A percentile compares a stretch with the other conserved stretches of the same genome.
Conservation (phyloP, 2,888 invertebrate species). For the Gibbula magus region DNA sequence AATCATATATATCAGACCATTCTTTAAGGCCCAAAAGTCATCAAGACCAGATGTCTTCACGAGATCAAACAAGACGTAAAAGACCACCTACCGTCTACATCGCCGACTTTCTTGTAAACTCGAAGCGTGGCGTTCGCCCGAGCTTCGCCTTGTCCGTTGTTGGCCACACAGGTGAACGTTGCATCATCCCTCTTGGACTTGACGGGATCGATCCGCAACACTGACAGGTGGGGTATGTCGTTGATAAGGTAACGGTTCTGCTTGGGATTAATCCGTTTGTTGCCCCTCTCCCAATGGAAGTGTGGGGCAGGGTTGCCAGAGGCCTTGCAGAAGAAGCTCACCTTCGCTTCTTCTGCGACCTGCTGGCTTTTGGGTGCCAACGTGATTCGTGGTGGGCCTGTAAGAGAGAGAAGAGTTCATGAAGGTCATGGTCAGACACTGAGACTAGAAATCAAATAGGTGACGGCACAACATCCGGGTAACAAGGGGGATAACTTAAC, state of each 20-base stretch:
- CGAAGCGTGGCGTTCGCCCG: constrained; percentile 90
- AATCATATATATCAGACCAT: no score
- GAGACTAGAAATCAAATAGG: neutral
- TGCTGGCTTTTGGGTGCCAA: constrained; percentile 93
- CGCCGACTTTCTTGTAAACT: constrained; percentile 79
- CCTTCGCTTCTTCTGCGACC: constrained; percentile 92
- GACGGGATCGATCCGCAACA: constrained; percentile 90
- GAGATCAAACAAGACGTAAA: neutral
- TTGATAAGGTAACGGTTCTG: constrained; percentile 62
- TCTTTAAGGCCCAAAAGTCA: no score
- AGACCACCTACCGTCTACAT: constrained; percentile 34
- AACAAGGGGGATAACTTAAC: no score
- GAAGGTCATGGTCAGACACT: neutral
- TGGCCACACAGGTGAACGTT: constrained; percentile 95
- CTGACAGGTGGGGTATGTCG: constrained; percentile 80
- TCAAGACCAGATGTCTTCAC: no score
- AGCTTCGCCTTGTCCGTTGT: constrained; percentile 97
- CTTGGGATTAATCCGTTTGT: constrained; percentile 86
- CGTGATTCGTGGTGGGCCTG: constrained; percentile 96
- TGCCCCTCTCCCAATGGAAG: constrained; percentile 97
- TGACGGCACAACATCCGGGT: no score
- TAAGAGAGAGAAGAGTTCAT: constrained; percentile 37
- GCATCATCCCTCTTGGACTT: constrained; percentile 90
- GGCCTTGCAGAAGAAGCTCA: constrained; percentile 97
- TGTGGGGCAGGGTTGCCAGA: constrained; percentile 84